Evolutionary conservation across 1,140 invertebrate genomes (phyloP), one percentile per base, ranked within the genome.

Genomic region (Maconellicoccus hirsutus): DNA sequence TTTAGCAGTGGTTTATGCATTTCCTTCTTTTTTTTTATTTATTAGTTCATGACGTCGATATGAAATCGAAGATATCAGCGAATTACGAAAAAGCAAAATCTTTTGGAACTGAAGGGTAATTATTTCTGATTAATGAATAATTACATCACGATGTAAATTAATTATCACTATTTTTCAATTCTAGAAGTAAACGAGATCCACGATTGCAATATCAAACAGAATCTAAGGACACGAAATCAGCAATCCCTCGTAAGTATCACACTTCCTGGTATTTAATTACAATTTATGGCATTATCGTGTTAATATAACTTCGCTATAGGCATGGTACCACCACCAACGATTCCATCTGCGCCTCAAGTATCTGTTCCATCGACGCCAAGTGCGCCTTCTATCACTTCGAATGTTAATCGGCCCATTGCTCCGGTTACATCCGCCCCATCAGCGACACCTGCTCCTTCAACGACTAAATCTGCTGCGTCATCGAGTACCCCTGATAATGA

Each of bases 401-500:
- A 52, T 16, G 6, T 16, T 3, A 52, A 52, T 52, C 12, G 10
- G 3, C 10, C 42, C n/a, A 3, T 3, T 14, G 42, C 42, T 16
- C 42, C 42, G 12, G 42, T 52, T 52, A 19, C 42, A 8, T 16
- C 42, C 4, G 2, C 42, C n/a, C 2, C 42, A 4, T 14, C n/a
- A 16, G 12, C 42, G 2, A 8, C 42, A 16, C 2, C 42, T 52
- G n/a, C 42, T 22, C 61, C 6, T 23, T 66, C 25, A 23, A 25
- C 19, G 22, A 25, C 61, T 26, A 26, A 23, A 25, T 16, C 61
- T 16, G 21, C 61, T 66, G 70, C 59, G 59, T 8, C 70, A 0
- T 25, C n/a, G 12, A 39, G 39, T 22, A 70, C 72, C 16, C 59
- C 52, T 7, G 83, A 85, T 77, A 82, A 81, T 52, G 80, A 83